These are phyloP conservation scores for Psylliodes chrysocephalus DNA, from an alignment of 2,888 invertebrate genomes.

Conservation along the genomic window DNA sequence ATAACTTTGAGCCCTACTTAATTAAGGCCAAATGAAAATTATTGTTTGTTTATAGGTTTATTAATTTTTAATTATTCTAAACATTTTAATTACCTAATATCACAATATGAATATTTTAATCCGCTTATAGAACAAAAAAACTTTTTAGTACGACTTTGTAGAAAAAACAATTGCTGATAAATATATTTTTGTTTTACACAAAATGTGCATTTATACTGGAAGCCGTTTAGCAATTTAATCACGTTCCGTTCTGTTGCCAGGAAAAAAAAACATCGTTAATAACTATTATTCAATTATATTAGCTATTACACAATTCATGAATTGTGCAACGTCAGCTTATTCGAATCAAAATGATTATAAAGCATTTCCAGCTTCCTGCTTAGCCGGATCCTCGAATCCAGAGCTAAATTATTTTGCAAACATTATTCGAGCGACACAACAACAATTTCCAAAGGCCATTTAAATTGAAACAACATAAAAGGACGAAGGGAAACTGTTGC, in stretches of 20 bases:
- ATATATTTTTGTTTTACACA: no score
- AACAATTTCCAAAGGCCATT: constrained; percentile 47
- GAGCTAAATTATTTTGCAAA: constrained; percentile 44
- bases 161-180: no score
- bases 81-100: no score
- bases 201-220: no score
- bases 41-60: no score
- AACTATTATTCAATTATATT: neutral
- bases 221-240: neutral
- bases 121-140: no score
- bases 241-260: neutral
- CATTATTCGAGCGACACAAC: constrained; percentile 41
- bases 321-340: constrained; percentile 28
- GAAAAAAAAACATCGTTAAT: neutral
- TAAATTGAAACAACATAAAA: constrained; percentile 30
- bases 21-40: no score
- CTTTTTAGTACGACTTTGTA: no score
- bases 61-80: no score
- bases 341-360: constrained; percentile 16
- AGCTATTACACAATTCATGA: neutral
- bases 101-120: no score
- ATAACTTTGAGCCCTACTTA: no score
- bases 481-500: constrained; percentile 55
- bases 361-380: constrained; percentile 27
- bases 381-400: neutral